Evolutionary conservation across 2,797 vertebrate species (phyloP), one percentile per base, ranked within the genome.

Genomic region (Sylvia borin): DNA sequence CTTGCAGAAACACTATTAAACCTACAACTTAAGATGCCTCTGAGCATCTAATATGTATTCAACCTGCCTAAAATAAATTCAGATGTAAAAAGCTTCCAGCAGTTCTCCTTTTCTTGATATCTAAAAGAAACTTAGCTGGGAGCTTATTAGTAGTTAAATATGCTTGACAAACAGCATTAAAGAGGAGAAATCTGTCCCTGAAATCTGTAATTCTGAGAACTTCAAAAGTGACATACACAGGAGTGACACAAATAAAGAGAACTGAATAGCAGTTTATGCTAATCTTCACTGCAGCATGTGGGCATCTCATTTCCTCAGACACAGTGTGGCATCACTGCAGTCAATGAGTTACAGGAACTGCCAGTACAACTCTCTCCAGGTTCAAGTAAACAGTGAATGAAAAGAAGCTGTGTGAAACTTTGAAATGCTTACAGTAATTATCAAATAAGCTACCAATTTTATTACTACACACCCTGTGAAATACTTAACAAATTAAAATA

Each of bases 281-380:
- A 57, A 42, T 90, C 70, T 51, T 81, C n/a, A 29, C 2, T 88
- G 82, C 88, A 95, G 76, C 66, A 43, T 66, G 88, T 45, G 73
- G 83, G 66, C 92, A 85, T 24, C 77, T 79, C 86, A 79, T 73
- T 88, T 92, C 90, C 77, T 82, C 67, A 55, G 13, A 70, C 79
- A 32, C 76, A 90, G 85, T 5, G 1, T 53, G 80, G 55, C 70
- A 85, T 16, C 80, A 8, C 83, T 62, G 43, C 60, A 87, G 53
- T 21, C 64, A 32, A 20, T 6, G 48, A 84, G 51, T 51, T 66
- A 76, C 58, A 77, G 31, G 24, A 72, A 74, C 43, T 51, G 61
- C 47, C 58, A 73, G 32, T 5, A 60, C 72, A 90, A 62, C 68
- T 50, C 84, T 27, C 42, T 13, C 40, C 82, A 84, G 50, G 51